These are phyloP conservation scores for Ptychoptera albimana DNA, from an alignment of 2,888 invertebrate genomes.

Conservation along the genomic window DNA sequence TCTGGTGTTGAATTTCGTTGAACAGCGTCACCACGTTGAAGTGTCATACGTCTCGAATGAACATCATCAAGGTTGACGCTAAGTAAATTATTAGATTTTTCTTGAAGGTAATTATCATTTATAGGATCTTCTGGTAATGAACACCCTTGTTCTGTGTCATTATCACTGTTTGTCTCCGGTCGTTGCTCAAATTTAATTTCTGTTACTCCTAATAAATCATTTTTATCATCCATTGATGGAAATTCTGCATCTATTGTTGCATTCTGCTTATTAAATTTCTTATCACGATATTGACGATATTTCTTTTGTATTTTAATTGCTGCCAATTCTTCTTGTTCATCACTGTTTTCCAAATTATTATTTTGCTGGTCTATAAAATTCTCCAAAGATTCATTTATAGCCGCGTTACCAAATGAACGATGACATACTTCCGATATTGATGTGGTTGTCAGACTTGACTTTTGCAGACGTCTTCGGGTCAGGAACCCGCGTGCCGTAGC, in stretches of 20 bases:
- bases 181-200: background rate
- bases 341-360: too few relatives aligned
- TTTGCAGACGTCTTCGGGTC: constrained; percentile 19
- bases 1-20: constrained; percentile 26
- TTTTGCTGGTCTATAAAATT: constrained; percentile 17
- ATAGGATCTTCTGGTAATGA: background rate
- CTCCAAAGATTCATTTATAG: constrained; percentile 26
- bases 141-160: background rate
- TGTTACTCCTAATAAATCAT: background rate
- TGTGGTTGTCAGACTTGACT: constrained; percentile 19
- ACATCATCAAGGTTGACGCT: constrained; percentile 14
- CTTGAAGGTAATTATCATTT: background rate
- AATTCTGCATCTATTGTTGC: background rate
- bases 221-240: background rate
- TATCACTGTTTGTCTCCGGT: too few relatives aligned
- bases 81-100: background rate
- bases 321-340: background rate
- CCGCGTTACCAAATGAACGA: constrained; percentile 26
- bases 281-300: constrained; percentile 17
- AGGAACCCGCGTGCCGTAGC: constrained; percentile 24
- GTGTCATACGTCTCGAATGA: constrained; percentile 22
- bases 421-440: constrained; percentile 17
- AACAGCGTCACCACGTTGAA: constrained; percentile 27
- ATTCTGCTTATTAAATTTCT: background rate
- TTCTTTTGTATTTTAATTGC: constrained; percentile 9